Evolutionary conservation across 2,888 invertebrate genomes (phyloP).

Genomic region (Andrena minutula): DNA sequence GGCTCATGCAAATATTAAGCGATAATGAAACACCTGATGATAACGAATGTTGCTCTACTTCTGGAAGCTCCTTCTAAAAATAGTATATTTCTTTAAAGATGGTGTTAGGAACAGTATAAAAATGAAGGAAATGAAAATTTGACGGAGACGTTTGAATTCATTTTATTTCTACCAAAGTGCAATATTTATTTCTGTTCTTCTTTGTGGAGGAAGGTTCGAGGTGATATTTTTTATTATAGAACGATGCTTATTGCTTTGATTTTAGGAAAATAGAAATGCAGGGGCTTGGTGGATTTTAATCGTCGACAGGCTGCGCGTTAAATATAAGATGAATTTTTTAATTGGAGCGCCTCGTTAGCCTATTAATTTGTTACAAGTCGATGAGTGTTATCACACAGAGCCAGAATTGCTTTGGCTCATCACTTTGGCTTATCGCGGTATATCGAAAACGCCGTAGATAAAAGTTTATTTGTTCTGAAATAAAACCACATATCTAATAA

Average conservation of each 20-base stretch:
- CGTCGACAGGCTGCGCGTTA: not conserved
- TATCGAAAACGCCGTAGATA: constrained; percentile 53
- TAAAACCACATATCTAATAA: constrained; percentile 53
- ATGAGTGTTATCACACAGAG: not conserved
- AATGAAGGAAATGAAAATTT: too few species aligned
- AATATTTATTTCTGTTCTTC: not conserved
- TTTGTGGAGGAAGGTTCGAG: not conserved
- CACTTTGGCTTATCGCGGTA: constrained; percentile 25
- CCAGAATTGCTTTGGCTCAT: constrained; percentile 21
- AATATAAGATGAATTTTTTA: not conserved
- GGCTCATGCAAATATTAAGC: too few species aligned
- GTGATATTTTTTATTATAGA: constrained; percentile 2
- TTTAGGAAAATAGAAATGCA: not conserved
- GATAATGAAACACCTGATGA: too few species aligned
- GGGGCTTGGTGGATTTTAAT: not conserved
- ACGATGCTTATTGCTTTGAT: not conserved
- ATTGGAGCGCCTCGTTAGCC: not conserved
- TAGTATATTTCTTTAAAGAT: too few species aligned
- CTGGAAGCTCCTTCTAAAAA: too few species aligned
- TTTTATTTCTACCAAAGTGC: too few species aligned
- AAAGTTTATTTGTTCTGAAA: constrained; percentile 56
- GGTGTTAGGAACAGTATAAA: too few species aligned
- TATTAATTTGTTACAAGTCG: constrained; percentile 1
- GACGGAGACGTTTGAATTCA: too few species aligned
- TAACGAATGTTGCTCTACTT: too few species aligned